A percentile compares a stretch with the other conserved stretches of the same genome.
These are phyloP conservation scores for Eucera pruinosa DNA, from an alignment of 2,888 invertebrate species.

Conservation along the genomic window DNA sequence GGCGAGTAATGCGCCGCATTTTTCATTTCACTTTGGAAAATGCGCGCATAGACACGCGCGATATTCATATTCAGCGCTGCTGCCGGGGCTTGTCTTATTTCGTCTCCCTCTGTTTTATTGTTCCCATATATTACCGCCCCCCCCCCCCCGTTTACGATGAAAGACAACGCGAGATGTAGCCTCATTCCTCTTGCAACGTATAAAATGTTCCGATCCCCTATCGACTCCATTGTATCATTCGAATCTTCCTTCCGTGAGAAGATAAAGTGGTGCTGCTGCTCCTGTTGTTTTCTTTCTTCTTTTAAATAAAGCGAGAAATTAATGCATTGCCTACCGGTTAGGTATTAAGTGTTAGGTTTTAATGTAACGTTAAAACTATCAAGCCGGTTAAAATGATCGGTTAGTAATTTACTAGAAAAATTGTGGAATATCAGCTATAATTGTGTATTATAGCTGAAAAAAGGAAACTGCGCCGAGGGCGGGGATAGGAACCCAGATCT, in stretches of 20 bases:
- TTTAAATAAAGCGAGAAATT: no score
- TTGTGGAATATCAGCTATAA: no score
- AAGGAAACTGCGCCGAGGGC: no score
- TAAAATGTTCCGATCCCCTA: slow-evolving; percentile 3
- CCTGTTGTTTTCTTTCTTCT: no score
- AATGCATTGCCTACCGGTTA: no score
- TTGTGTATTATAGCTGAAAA: no score
- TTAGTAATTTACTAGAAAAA: no score
- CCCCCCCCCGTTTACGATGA: slow-evolving; percentile 44
- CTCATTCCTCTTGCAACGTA: slow-evolving; percentile 4
- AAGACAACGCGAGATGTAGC: slow-evolving; percentile 35
- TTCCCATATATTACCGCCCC: slow-evolving; percentile 47
- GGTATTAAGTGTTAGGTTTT: no score
- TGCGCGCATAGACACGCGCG: slow-evolving; percentile 45
- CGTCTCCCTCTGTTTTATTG: slow-evolving; percentile 54
- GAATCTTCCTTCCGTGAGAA: neutral
- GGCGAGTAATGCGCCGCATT: slow-evolving; percentile 56
- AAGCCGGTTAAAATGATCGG: no score
- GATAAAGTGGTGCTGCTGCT: no score
- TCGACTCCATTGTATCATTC: slow-evolving; percentile 11
- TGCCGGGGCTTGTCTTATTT: slow-evolving; percentile 48
- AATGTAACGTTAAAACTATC: no score
- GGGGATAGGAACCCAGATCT: no score
- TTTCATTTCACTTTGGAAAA: slow-evolving; percentile 56
- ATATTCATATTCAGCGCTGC: slow-evolving; percentile 52